Base-by-base conservation (phyloP, 2,113 vertebrate species). In the Neofelis nebulosa region DNA sequence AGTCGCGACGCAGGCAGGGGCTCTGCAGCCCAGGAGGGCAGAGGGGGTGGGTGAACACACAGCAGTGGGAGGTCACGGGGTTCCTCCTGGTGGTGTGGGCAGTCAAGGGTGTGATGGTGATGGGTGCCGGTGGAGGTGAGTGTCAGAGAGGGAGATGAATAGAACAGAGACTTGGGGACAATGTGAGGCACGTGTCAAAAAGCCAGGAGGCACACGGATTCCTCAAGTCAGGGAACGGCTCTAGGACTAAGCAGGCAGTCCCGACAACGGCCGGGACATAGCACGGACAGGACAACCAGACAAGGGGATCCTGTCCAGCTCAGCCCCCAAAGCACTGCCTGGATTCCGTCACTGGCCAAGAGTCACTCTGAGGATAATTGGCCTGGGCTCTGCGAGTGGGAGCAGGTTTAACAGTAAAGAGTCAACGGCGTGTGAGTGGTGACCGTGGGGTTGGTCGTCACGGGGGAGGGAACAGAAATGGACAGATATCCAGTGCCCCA, bases 221-320 rank as follows among this genome's bases (percentile, higher is more conserved):
- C 3, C 36, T 7, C 13, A 84, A 15, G 33, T 66, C 31, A 83
- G 66, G 36, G 29, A 2, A 21, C 3, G 36, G 38, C 23, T 80
- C 38, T 5, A 2, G 63, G 31, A 4, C 45, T 74, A 14, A 48
- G n/a, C 18, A 13, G 66, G 88, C 18, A 12, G 9, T 38, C 63
- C 74, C 31, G 19, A 38, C 19, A 55, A 19, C 1, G 23, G 21
- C 57, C 3, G 21, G 57, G 5, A 61, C n/a, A 45, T 1, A 86
- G 55, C 25, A 61, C 4, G 1, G 15, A 14, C 3, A 6, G 36
- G 41, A 4, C 15, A n/a, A 65, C 23, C 0, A 14, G 73, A 14
- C 45, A 50, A n/a, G 10, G 38, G 33, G 23, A 25, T 63, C 38
- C 0, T 12, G 69, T 33, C 78, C 7, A 0, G 25, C 31, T 73